These are phyloP conservation scores for Andrena trimmerana DNA, from an alignment of 2,888 invertebrate genomes.

Conservation along the genomic window DNA sequence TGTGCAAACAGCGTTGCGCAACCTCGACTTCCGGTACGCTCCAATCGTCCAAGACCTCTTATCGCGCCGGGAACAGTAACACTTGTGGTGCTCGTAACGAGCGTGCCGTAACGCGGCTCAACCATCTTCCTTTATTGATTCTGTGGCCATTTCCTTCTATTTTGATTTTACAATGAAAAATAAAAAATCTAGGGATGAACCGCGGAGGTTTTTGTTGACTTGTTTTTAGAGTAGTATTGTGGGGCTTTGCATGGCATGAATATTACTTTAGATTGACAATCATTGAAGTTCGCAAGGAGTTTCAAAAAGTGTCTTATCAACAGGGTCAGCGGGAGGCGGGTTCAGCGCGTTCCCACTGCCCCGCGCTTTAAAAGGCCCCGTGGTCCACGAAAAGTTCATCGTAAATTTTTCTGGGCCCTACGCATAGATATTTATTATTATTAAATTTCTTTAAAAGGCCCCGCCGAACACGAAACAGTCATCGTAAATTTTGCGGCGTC, in stretches of 20 bases:
- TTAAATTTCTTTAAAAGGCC: no score
- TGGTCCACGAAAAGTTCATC: no score
- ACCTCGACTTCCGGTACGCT: constrained; percentile 56
- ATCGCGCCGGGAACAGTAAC: constrained; percentile 47
- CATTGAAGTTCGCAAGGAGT: not conserved
- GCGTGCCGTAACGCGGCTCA: not conserved
- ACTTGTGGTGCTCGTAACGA: constrained; percentile 1
- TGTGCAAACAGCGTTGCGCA: constrained; percentile 44
- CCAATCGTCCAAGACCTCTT: constrained; percentile 26
- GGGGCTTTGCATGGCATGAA: not conserved
- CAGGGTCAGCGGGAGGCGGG: not conserved
- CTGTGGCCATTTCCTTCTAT: not conserved
- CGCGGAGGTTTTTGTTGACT: not conserved
- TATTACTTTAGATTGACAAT: not conserved
- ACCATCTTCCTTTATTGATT: constrained; percentile 1
- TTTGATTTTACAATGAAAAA: not conserved
- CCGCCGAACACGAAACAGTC: no score
- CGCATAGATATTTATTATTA: no score
- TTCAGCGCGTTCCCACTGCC: no score
- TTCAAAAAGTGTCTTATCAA: not conserved
- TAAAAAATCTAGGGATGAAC: not conserved
- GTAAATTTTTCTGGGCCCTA: no score
- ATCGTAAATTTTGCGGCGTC: no score
- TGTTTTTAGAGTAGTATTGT: not conserved
- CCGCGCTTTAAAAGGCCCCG: no score